A percentile compares a stretch with the other conserved stretches of the same genome.
Conservation (phyloP, 2,797 vertebrate genomes). For the Poecilia gillii region DNA sequence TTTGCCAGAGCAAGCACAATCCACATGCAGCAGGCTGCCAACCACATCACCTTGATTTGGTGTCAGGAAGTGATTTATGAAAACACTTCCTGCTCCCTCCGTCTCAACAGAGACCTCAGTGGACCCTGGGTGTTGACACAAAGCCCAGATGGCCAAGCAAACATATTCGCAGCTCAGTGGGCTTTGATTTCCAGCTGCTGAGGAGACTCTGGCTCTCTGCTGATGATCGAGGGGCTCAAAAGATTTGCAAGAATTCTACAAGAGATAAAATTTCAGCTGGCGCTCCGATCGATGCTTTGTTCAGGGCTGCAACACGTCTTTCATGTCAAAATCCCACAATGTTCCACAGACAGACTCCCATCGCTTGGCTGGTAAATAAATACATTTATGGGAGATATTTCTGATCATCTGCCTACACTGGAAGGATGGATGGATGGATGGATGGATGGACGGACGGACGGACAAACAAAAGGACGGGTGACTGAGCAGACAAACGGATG, state of each 20-base stretch:
- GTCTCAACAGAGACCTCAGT: slow-evolving; percentile 58
- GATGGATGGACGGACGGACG: background rate
- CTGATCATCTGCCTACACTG: background rate
- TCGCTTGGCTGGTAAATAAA: background rate
- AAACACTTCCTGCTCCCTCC: slow-evolving; percentile 65
- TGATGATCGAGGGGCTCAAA: slow-evolving; percentile 49
- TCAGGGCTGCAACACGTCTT: background rate
- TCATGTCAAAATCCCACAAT: background rate
- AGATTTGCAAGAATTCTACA: slow-evolving; percentile 37
- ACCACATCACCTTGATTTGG: slow-evolving; percentile 73
- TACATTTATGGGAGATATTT: background rate
- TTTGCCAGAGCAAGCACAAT: slow-evolving; percentile 73
- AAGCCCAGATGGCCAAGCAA: slow-evolving; percentile 62
- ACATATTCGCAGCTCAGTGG: slow-evolving; percentile 51
- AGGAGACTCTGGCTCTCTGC: slow-evolving; percentile 54
- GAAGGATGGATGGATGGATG: background rate
- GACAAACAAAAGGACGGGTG: background rate
- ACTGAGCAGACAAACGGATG: too few species aligned
- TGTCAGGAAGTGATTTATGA: slow-evolving; percentile 79
- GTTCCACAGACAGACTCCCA: background rate
- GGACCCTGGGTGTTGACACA: slow-evolving; percentile 72
- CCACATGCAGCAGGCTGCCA: slow-evolving; percentile 66
- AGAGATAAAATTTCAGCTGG: slow-evolving; percentile 44
- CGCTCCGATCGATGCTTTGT: slow-evolving; percentile 31
- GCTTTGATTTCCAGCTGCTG: slow-evolving; percentile 56